Conservation (phyloP, 2,113 vertebrate genomes). For the Synchiropus splendidus region DNA sequence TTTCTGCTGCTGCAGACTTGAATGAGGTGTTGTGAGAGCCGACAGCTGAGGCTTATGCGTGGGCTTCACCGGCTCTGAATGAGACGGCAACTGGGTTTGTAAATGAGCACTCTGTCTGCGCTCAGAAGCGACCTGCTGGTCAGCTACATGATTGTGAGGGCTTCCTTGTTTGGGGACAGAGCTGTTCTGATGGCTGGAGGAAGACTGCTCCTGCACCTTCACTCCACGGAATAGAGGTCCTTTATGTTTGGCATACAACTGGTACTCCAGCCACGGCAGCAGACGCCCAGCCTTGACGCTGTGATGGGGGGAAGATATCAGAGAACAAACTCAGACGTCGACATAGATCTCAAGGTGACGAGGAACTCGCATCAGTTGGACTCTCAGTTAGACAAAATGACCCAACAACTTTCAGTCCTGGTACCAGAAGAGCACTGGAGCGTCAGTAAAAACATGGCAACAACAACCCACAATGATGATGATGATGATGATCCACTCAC, state of each 20-base stretch:
- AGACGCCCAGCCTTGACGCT: constrained; percentile 89
- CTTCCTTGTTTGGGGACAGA: constrained; percentile 14
- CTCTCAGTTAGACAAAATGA: too few relatives aligned
- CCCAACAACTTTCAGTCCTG: too few relatives aligned
- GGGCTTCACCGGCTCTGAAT: constrained; percentile 17
- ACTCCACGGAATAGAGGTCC: constrained; percentile 73
- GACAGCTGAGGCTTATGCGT: constrained; percentile 14
- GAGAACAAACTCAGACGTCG: neutral
- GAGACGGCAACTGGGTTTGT: constrained; percentile 8
- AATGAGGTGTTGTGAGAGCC: constrained; percentile 14
- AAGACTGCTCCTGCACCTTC: constrained; percentile 64
- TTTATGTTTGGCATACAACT: constrained; percentile 88
- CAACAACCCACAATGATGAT: too few relatives aligned
- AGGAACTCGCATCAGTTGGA: too few relatives aligned
- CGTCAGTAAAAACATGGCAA: too few relatives aligned
- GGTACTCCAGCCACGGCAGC: constrained; percentile 82
- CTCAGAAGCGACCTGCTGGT: constrained; percentile 12
- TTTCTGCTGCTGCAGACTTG: constrained; percentile 18
- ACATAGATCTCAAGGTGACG: too few relatives aligned
- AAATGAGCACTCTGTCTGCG: constrained; percentile 13
- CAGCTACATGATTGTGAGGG: constrained; percentile 13
- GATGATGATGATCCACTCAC: too few relatives aligned
- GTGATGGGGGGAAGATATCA: constrained; percentile 16
- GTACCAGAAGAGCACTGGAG: too few relatives aligned
- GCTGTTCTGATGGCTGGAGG: constrained; percentile 60